Evolutionary conservation across 1,140 invertebrate species (phyloP).

Genomic region (Temnothorax curvispinosus): DNA sequence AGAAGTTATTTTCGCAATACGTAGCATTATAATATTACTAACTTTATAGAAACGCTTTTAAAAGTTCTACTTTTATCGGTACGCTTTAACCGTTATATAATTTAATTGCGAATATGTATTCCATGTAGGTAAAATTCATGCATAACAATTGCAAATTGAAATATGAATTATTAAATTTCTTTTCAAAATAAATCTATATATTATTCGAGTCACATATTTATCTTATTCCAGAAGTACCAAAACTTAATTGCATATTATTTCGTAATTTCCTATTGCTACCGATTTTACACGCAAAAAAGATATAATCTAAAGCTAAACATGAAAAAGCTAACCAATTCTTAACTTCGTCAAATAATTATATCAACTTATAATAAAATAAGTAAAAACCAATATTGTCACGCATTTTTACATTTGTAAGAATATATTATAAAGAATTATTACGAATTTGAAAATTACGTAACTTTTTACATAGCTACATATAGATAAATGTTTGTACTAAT

Average conservation of each 20-base stretch:
- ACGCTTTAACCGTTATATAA: not conserved
- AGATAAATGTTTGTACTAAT: not conserved
- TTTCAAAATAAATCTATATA: not conserved
- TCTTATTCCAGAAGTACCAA: not conserved
- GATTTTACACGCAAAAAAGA: not conserved
- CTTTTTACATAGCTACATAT: not conserved
- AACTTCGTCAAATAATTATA: not conserved
- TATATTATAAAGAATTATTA: not conserved
- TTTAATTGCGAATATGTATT: not conserved
- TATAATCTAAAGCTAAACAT: not conserved
- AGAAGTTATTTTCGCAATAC: not conserved
- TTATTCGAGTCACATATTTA: not conserved
- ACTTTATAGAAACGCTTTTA: not conserved
- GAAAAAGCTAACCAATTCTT: not conserved
- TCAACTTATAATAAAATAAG: conserved; percentile 8
- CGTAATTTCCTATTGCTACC: not conserved
- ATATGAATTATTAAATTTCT: not conserved
- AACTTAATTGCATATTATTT: not conserved
- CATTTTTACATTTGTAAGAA: not conserved
- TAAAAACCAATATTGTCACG: not conserved
- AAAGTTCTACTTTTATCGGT: not conserved
- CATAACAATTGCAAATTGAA: conserved; percentile 5
- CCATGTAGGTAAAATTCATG: not conserved
- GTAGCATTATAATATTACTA: not conserved
- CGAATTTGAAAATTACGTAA: not conserved